phyloP scores from a whole-genome alignment of 2,113 vertebrate species.

The Gasterosteus nipponicus region DNA sequence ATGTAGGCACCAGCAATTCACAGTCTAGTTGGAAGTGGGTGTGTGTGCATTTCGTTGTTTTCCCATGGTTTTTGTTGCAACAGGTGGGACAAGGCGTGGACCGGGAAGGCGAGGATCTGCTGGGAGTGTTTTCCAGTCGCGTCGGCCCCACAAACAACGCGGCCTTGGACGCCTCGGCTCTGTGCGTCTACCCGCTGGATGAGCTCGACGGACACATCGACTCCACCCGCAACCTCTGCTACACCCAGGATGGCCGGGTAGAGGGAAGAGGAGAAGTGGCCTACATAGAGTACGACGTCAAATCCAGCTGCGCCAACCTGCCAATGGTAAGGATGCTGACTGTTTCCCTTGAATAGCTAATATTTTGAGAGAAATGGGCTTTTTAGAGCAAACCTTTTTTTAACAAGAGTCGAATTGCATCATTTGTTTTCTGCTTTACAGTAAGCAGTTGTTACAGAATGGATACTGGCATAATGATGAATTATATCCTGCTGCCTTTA shows the following conservation, averaged over 20 bases:
- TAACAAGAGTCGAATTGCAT: conserved; percentile 1
- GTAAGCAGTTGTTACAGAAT: conserved; percentile 6
- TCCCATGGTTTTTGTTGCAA: conserved; percentile 30
- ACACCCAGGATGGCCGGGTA: conserved; percentile 86
- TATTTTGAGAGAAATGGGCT: background rate
- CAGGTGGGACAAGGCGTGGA: conserved; percentile 80
- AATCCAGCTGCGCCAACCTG: conserved; percentile 92
- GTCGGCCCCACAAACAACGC: conserved; percentile 80
- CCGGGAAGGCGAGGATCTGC: conserved; percentile 82
- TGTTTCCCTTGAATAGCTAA: conserved; percentile 8
- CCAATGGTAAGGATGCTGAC: conserved; percentile 82
- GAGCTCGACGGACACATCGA: conserved; percentile 90
- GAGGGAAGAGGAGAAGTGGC: conserved; percentile 84
- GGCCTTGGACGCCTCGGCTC: conserved; percentile 84
- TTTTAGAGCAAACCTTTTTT: background rate
- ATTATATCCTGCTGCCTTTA: conserved; percentile 28
- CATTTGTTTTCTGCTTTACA: background rate
- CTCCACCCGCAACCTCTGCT: conserved; percentile 91
- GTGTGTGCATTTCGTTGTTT: background rate
- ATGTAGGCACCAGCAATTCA: background rate
- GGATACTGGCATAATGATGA: conserved; percentile 6
- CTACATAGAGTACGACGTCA: conserved; percentile 97
- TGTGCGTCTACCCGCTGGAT: conserved; percentile 90
- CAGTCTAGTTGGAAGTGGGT: background rate
- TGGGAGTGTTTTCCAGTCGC: conserved; percentile 90